Evolutionary conservation across 2,888 invertebrate genomes (phyloP).

Genomic region (Eumerus sabulonum): DNA sequence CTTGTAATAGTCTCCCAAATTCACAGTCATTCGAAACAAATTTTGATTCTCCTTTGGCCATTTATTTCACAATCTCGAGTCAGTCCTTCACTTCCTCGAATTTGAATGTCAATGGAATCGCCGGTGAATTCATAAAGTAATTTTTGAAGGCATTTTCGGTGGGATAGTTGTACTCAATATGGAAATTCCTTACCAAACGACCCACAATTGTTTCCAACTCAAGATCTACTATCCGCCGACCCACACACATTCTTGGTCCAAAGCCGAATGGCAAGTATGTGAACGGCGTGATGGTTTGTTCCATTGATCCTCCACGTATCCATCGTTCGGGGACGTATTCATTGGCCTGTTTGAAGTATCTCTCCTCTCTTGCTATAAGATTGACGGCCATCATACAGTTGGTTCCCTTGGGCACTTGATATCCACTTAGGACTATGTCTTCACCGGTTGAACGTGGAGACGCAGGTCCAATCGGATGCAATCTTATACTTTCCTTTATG

Average conservation of each 20-base stretch:
- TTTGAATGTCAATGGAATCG: conserved; percentile 72
- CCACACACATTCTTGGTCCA: conserved; percentile 85
- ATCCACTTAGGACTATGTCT: conserved; percentile 82
- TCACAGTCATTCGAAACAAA: too few relatives aligned
- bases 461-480: conserved; percentile 81
- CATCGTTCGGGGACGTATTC: conserved; percentile 88
- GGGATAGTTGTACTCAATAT: conserved; percentile 73
- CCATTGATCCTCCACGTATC: conserved; percentile 77
- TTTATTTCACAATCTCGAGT: too few relatives aligned
- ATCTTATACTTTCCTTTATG: conserved; percentile 84
- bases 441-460: conserved; percentile 80
- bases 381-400: conserved; percentile 85
- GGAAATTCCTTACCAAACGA: conserved; percentile 74
- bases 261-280: conserved; percentile 84
- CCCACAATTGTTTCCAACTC: conserved; percentile 82
- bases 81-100: conserved; percentile 23
- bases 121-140: conserved; percentile 73
- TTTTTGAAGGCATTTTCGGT: conserved; percentile 71
- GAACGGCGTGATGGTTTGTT: conserved; percentile 79
- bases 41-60: too few relatives aligned
- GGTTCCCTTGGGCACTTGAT: conserved; percentile 82
- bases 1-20: too few relatives aligned
- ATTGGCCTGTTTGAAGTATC: conserved; percentile 82
- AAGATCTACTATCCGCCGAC: conserved; percentile 85
- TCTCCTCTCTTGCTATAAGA: conserved; percentile 80